Evolutionary conservation across 2,797 vertebrate species (phyloP).

Genomic region (Acridotheres tristis): DNA sequence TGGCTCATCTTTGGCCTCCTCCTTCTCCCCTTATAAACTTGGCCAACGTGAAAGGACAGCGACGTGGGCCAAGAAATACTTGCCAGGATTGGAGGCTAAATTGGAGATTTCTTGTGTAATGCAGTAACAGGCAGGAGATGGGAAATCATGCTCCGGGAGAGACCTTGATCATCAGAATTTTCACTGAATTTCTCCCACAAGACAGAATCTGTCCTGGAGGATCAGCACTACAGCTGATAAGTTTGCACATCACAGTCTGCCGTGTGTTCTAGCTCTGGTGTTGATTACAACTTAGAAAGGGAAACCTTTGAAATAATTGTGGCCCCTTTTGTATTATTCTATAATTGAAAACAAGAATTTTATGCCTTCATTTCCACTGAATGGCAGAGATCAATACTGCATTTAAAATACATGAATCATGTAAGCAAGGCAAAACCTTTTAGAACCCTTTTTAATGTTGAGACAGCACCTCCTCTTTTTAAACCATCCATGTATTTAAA

Average conservation of each 20-base stretch:
- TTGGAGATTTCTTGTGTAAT: slow-evolving; percentile 15
- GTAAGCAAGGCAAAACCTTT: background rate
- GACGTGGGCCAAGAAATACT: slow-evolving; percentile 58
- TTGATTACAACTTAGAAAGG: background rate
- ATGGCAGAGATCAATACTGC: background rate
- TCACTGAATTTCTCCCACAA: background rate
- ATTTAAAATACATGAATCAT: background rate
- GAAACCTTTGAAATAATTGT: background rate
- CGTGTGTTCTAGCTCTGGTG: background rate
- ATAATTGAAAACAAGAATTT: background rate
- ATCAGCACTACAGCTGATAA: background rate
- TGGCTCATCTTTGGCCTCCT: slow-evolving; percentile 58
- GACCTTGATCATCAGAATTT: background rate
- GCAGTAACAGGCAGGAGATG: background rate
- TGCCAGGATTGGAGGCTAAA: slow-evolving; percentile 66
- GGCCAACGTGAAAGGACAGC: slow-evolving; percentile 19
- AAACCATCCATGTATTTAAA: background rate
- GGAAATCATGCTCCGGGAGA: background rate
- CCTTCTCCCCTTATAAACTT: slow-evolving; percentile 59
- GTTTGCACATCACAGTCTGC: accelerated
- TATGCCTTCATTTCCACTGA: background rate
- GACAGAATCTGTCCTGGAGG: background rate
- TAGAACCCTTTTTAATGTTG: background rate
- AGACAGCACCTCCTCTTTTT: background rate
- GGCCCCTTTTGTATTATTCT: background rate